These are phyloP conservation scores for Hormaphis cornu DNA, from an alignment of 1,140 invertebrate species.

Conservation along the genomic window DNA sequence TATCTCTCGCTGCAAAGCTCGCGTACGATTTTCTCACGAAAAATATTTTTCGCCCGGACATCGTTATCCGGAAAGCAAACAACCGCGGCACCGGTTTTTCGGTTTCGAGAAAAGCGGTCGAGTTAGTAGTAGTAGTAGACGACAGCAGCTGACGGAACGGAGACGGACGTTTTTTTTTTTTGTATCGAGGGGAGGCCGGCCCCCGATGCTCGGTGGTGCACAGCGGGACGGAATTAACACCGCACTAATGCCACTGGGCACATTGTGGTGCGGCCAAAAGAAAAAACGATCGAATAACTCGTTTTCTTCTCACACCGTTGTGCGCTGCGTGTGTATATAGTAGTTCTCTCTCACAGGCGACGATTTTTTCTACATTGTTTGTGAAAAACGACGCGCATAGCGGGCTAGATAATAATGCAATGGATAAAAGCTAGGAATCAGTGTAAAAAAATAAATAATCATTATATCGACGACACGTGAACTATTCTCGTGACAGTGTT, in stretches of 20 bases:
- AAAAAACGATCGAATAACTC: constrained; percentile 14
- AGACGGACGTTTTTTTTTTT: neutral
- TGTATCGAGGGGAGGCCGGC: too few relatives aligned
- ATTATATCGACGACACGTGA: too few relatives aligned
- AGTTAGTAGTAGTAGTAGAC: constrained; percentile 15
- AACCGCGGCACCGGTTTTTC: constrained; percentile 13
- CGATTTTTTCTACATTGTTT: too few relatives aligned
- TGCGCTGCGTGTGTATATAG: too few relatives aligned
- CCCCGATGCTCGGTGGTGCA: too few relatives aligned
- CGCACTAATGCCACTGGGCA: neutral
- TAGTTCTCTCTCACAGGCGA: too few relatives aligned
- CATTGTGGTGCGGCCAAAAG: neutral
- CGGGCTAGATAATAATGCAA: too few relatives aligned
- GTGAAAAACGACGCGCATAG: too few relatives aligned
- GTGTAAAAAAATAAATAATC: too few relatives aligned
- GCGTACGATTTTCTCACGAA: constrained; percentile 1
- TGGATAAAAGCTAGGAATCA: too few relatives aligned
- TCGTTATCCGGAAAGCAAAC: constrained; percentile 25
- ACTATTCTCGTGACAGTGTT: too few relatives aligned
- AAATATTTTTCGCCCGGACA: neutral
- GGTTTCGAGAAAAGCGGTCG: constrained; percentile 5
- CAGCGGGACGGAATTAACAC: constrained; percentile 16
- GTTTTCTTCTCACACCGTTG: constrained; percentile 5
- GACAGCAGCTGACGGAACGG: neutral
- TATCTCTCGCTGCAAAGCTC: neutral